Percentiles rank a stretch among this genome's conserved stretches.
Conservation (phyloP, 2,797 vertebrate genomes). For the Gila robusta region DNA sequence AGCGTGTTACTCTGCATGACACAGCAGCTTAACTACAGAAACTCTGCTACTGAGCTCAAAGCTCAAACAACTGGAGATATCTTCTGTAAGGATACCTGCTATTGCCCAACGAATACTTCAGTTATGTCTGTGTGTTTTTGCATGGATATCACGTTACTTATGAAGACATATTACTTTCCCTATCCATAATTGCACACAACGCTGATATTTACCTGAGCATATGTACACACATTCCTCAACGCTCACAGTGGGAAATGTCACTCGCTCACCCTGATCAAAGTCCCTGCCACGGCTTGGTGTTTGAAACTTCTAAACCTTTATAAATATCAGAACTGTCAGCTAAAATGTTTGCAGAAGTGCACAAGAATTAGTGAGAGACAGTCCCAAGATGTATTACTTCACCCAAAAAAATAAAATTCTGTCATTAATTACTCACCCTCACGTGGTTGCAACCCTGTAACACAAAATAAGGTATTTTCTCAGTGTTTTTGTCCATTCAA, state of each 20-base stretch:
- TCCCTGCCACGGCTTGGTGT: conserved; percentile 15
- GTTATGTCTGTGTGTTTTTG: conserved; percentile 2
- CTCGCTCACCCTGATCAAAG: conserved; percentile 51
- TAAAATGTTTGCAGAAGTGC: conserved; percentile 4
- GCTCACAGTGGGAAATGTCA: conserved; percentile 39
- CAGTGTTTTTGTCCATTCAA: neutral
- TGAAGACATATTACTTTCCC: conserved; percentile 49
- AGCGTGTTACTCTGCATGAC: conserved; percentile 11
- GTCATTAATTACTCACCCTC: neutral
- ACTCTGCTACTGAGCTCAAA: neutral
- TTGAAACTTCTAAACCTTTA: conserved; percentile 43
- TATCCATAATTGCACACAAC: conserved; percentile 42
- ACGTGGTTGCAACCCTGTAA: neutral
- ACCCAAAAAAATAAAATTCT: too few relatives aligned
- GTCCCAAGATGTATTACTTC: conserved; percentile 10
- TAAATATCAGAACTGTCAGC: conserved; percentile 58
- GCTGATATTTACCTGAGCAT: conserved; percentile 50
- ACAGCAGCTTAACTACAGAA: conserved; percentile 25
- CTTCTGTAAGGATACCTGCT: neutral
- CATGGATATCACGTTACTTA: conserved; percentile 7
- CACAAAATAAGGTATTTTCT: neutral
- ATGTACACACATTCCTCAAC: conserved; percentile 41
- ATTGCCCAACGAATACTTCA: neutral
- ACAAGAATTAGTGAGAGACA: neutral
- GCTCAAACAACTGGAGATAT: conserved; percentile 1